Evolutionary conservation across 1,140 invertebrate genomes (phyloP).

Genomic region (Oscheius sp.): DNA sequence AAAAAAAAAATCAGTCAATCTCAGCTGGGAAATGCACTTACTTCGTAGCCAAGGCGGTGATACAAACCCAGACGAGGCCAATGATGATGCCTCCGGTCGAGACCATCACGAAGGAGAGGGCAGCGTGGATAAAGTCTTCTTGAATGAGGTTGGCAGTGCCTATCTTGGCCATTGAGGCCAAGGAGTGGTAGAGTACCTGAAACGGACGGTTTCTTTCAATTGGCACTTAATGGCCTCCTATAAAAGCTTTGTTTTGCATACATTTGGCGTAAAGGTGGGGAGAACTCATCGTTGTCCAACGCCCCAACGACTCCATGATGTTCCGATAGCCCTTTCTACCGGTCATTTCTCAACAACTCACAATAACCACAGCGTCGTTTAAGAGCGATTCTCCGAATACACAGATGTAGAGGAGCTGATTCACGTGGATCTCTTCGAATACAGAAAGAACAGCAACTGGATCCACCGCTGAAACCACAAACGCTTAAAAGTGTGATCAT

Average conservation of each 20-base stretch:
- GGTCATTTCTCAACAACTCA: conserved; percentile 61
- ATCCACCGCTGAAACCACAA: conserved; percentile 76
- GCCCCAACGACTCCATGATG: too few species aligned
- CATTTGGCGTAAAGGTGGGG: not conserved
- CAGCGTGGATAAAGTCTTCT: conserved; percentile 47
- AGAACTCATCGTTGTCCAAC: not conserved
- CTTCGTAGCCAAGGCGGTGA: conserved; percentile 52
- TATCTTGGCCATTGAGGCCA: conserved; percentile 46
- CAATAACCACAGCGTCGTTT: conserved; percentile 97
- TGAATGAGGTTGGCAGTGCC: conserved; percentile 43
- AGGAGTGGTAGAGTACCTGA: conserved; percentile 50
- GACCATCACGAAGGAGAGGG: conserved; percentile 47
- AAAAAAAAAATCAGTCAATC: not conserved
- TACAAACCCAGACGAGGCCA: conserved; percentile 40
- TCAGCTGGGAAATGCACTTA: conserved; percentile 15
- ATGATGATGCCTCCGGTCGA: conserved; percentile 48
- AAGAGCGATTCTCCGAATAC: conserved; percentile 96
- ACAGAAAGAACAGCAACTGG: conserved; percentile 74
- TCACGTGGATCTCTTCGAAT: conserved; percentile 50
- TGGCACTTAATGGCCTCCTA: not conserved
- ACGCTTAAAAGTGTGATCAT: not conserved
- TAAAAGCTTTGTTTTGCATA: not conserved
- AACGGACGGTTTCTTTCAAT: not conserved
- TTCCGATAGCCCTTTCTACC: too few species aligned
- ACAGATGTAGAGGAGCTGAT: conserved; percentile 96